phyloP scores from a whole-genome alignment of 2,797 vertebrate genomes.

The Centropyge bicolor region DNA sequence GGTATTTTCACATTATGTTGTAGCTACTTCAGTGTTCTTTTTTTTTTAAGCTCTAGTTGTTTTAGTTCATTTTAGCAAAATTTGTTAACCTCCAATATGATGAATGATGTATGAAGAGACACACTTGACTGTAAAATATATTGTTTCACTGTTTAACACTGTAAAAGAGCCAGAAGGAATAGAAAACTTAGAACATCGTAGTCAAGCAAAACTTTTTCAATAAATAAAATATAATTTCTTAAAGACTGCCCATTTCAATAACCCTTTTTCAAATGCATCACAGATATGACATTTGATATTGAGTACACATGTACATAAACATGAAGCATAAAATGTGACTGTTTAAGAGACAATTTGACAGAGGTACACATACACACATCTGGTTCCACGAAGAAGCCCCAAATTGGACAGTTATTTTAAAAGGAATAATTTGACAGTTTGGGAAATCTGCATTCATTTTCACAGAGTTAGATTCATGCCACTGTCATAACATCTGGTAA shows the following conservation, averaged over 20 bases:
- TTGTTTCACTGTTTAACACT: constrained; percentile 49
- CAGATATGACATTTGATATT: background rate
- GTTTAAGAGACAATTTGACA: no score
- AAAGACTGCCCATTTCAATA: background rate
- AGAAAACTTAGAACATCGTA: constrained; percentile 22
- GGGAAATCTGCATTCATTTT: no score
- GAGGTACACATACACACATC: no score
- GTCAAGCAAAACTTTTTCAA: constrained; percentile 35
- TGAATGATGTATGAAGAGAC: constrained; percentile 46
- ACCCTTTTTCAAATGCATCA: background rate
- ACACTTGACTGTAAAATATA: constrained; percentile 55
- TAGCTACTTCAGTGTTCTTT: constrained; percentile 13
- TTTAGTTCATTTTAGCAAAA: constrained; percentile 24
- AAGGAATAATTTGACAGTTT: no score
- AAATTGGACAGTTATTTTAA: no score
- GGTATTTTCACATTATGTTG: constrained; percentile 22
- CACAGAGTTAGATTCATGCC: no score
- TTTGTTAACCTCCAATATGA: constrained; percentile 30
- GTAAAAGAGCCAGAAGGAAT: constrained; percentile 56
- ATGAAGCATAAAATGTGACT: no score
- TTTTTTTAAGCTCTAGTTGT: constrained; percentile 19
- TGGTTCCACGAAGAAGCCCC: no score
- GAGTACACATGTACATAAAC: background rate
- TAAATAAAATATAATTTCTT: constrained; percentile 46
- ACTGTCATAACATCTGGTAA: no score